phyloP scores from a whole-genome alignment of 2,888 invertebrate genomes.

The Xestia xanthographa region DNA sequence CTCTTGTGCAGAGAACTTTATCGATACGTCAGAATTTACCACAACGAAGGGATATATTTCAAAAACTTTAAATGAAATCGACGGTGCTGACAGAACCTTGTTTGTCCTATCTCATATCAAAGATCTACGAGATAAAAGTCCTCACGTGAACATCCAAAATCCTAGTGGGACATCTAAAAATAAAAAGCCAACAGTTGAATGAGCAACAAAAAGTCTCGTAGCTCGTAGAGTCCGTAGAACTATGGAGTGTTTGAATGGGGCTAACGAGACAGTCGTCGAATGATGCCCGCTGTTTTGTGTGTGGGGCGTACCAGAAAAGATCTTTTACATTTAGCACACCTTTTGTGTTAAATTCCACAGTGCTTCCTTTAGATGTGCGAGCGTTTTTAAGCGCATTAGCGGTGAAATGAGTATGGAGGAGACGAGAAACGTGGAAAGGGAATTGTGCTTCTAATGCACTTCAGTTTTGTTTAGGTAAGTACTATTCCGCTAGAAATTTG shows the following conservation, averaged over 20 bases:
- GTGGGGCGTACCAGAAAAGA: constrained; percentile 69
- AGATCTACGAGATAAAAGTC: constrained; percentile 17
- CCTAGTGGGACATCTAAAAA: constrained; percentile 51
- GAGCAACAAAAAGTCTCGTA: constrained; percentile 72
- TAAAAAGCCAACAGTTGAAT: constrained; percentile 72
- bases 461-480: constrained; percentile 15
- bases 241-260: constrained; percentile 76
- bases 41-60: not conserved
- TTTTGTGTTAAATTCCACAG: constrained; percentile 45
- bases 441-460: constrained; percentile 30
- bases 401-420: constrained; percentile 43
- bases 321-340: constrained; percentile 53
- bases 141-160: constrained; percentile 30
- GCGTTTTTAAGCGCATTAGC: constrained; percentile 54
- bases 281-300: constrained; percentile 76
- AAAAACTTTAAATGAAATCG: not conserved
- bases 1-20: not conserved
- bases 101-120: not conserved
- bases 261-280: constrained; percentile 82
- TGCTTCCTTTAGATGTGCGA: constrained; percentile 35
- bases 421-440: constrained; percentile 28
- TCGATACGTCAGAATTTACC: not conserved
- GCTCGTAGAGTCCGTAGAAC: constrained; percentile 73
- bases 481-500: not conserved
- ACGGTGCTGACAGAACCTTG: not conserved